Percentiles rank a stretch among this genome's conserved stretches.
Conservation (phyloP, 2,888 invertebrate species). For the Exocentrus adspersus region DNA sequence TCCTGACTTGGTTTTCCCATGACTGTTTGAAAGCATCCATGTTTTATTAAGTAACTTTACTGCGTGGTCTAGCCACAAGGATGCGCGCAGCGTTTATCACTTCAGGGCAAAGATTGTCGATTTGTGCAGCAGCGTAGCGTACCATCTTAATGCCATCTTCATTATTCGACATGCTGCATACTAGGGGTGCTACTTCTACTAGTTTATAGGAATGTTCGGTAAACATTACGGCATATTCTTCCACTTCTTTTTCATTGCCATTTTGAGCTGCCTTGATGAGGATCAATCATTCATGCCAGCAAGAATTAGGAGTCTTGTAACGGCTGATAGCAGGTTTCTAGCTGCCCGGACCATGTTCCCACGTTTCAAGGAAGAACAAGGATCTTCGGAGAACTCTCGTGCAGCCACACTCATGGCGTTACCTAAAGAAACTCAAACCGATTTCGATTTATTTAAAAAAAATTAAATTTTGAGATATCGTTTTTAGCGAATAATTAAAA, state of each 20-base stretch:
- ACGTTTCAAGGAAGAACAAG: too few species aligned
- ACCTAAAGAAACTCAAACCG: too few species aligned
- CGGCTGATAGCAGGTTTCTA: too few species aligned
- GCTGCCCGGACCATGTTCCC: too few species aligned
- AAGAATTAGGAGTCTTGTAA: too few species aligned
- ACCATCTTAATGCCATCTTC: slow-evolving; percentile 99
- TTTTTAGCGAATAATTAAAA: too few species aligned
- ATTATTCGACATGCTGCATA: slow-evolving; percentile 98
- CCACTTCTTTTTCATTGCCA: slow-evolving; percentile 90
- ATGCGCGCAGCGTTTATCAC: slow-evolving; percentile 97
- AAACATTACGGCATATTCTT: slow-evolving; percentile 93
- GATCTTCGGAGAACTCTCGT: too few species aligned
- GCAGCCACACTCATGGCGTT: too few species aligned
- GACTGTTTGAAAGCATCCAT: slow-evolving; percentile 95
- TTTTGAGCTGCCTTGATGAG: slow-evolving; percentile 95
- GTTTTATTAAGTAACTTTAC: slow-evolving; percentile 97
- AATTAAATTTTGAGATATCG: too few species aligned
- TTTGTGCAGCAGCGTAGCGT: slow-evolving; percentile 94
- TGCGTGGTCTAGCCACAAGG: slow-evolving; percentile 88
- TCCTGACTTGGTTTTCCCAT: slow-evolving; percentile 93
- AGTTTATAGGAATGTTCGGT: slow-evolving; percentile 97
- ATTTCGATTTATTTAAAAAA: too few species aligned
- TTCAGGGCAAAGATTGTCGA: slow-evolving; percentile 95
- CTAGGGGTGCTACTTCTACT: slow-evolving; percentile 96
- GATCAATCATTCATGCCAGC: too few species aligned